Evolutionary conservation across 2,888 invertebrate species (phyloP).

Genomic region (Serripes groenlandicus): DNA sequence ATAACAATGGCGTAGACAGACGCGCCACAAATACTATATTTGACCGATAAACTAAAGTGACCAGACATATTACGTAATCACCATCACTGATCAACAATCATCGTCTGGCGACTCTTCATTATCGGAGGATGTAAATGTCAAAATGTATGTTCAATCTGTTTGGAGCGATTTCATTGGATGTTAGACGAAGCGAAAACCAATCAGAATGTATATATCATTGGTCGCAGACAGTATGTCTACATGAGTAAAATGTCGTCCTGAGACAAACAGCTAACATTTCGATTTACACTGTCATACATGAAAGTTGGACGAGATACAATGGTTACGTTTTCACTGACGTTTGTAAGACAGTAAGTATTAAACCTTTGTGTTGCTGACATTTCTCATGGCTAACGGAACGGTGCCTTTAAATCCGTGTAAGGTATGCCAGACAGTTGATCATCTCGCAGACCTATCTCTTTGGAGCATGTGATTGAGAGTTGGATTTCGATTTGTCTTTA

Average conservation of each 20-base stretch:
- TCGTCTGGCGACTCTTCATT: slow-evolving; percentile 63
- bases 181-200: slow-evolving; percentile 53
- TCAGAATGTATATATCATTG: slow-evolving; percentile 36
- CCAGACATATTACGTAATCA: slow-evolving; percentile 67
- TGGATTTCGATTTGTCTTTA: too few species aligned
- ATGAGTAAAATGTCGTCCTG: slow-evolving; percentile 60
- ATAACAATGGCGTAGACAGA: slow-evolving; percentile 6
- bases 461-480: too few species aligned
- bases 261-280: slow-evolving; percentile 12
- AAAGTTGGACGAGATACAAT: slow-evolving; percentile 51
- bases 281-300: background rate
- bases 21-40: background rate
- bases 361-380: too few species aligned
- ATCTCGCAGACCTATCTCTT: too few species aligned
- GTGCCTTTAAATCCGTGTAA: too few species aligned
- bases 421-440: too few species aligned
- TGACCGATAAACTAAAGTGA: slow-evolving; percentile 21
- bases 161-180: slow-evolving; percentile 49
- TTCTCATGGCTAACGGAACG: too few species aligned
- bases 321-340: slow-evolving; percentile 77
- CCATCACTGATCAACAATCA: slow-evolving; percentile 58
- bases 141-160: slow-evolving; percentile 15
- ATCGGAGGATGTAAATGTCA: slow-evolving; percentile 56
- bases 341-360: slow-evolving; percentile 81
- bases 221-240: slow-evolving; percentile 51